Evolutionary conservation across 2,113 vertebrate species (phyloP).

Genomic region (Ahaetulla prasina): DNA sequence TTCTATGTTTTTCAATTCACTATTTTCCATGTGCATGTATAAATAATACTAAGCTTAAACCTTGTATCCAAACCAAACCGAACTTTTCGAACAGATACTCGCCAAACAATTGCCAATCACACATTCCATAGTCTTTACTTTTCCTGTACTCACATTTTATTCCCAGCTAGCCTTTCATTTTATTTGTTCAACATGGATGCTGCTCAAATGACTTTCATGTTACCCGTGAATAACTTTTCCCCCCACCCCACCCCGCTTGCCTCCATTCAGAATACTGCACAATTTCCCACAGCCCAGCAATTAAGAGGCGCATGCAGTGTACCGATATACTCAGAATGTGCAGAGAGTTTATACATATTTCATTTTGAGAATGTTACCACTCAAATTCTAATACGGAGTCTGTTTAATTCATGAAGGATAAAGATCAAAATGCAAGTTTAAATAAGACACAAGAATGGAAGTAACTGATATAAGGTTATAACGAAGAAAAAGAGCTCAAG

Average conservation of each 20-base stretch:
- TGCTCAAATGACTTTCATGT: neutral
- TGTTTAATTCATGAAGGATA: neutral
- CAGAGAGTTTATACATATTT: neutral
- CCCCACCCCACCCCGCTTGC: neutral
- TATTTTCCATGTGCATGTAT: neutral
- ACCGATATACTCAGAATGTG: neutral
- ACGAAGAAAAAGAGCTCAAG: neutral
- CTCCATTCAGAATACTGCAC: neutral
- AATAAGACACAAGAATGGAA: neutral
- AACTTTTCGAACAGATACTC: neutral
- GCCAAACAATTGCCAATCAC: neutral
- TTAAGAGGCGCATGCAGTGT: neutral
- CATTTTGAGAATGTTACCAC: neutral
- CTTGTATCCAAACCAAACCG: neutral
- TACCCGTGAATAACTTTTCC: neutral
- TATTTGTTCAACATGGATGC: neutral
- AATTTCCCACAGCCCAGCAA: neutral
- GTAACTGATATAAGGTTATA: neutral
- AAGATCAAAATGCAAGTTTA: neutral
- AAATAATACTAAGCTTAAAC: neutral
- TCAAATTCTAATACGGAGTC: neutral
- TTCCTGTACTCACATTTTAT: neutral
- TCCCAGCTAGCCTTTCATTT: neutral
- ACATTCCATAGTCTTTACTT: neutral
- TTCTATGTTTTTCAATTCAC: neutral